These are phyloP conservation scores for Phalangium opilio DNA, from an alignment of 2,888 invertebrate genomes.

Conservation along the genomic window DNA sequence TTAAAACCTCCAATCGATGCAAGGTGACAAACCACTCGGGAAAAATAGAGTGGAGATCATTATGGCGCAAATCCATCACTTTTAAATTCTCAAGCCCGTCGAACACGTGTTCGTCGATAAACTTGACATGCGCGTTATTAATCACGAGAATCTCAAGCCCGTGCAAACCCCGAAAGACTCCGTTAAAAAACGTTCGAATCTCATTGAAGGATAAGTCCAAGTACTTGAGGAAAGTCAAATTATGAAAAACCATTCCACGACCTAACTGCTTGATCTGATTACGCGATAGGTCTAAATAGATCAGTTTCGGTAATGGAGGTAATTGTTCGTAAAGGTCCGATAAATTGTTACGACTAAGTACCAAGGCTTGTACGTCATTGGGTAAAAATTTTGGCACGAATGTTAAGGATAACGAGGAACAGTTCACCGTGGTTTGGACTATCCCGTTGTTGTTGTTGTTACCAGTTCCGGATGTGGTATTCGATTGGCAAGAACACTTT, in stretches of 20 bases:
- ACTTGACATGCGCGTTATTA: conserved; percentile 28
- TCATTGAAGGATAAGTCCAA: conserved; percentile 31
- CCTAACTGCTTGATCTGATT: conserved; percentile 29
- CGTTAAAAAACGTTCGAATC: conserved; percentile 28
- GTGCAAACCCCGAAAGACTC: conserved; percentile 29
- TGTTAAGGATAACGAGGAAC: conserved; percentile 24
- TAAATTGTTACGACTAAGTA: conserved; percentile 27
- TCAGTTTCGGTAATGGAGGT: conserved; percentile 25
- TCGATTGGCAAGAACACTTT: too few species aligned
- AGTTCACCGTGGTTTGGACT: conserved; percentile 26
- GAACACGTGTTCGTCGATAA: conserved; percentile 31
- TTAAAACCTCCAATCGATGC: conserved; percentile 25
- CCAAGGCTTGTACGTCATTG: conserved; percentile 26
- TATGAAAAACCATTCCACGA: conserved; percentile 27
- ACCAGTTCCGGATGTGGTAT: too few species aligned
- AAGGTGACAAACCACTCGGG: conserved; percentile 32
- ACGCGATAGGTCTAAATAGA: conserved; percentile 30
- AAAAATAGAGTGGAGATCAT: conserved; percentile 28
- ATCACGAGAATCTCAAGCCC: conserved; percentile 27
- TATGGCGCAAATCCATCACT: conserved; percentile 28
- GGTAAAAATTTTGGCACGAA: conserved; percentile 27
- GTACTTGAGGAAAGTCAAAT: conserved; percentile 25
- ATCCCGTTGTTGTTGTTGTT: too few species aligned
- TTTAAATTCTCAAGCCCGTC: conserved; percentile 28
- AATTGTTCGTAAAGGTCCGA: conserved; percentile 25